A percentile compares a stretch with the other conserved stretches of the same genome.
phyloP scores from a whole-genome alignment of 2,113 vertebrate genomes.

The Pachyramphus minor region DNA sequence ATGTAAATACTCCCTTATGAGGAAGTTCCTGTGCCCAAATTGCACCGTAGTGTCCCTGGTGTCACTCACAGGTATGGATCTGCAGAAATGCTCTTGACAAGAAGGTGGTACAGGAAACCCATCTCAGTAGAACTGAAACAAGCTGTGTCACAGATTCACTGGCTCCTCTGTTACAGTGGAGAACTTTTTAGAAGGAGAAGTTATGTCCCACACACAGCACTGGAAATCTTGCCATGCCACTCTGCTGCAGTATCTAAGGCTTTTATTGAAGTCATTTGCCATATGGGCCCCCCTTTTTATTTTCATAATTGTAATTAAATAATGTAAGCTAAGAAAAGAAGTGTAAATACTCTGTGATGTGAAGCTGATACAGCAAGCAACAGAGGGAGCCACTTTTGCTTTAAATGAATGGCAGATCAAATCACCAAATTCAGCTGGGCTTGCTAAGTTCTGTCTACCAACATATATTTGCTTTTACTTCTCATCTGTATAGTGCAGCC shows the following conservation, averaged over 20 bases:
- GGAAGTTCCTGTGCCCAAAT: not conserved
- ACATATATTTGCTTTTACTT: not conserved
- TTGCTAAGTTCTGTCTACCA: not conserved
- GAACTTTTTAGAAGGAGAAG: not conserved
- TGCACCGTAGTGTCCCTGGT: not conserved
- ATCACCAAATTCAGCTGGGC: not conserved
- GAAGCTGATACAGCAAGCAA: not conserved
- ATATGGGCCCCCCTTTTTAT: not conserved
- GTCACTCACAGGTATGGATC: not conserved
- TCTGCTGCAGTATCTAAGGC: not conserved
- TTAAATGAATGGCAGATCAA: not conserved
- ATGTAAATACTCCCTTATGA: not conserved
- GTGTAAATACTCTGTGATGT: not conserved
- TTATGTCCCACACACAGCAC: not conserved
- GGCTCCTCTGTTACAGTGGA: not conserved
- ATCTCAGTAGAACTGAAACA: not conserved
- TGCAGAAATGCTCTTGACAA: not conserved
- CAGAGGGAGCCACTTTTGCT: not conserved
- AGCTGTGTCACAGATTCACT: not conserved
- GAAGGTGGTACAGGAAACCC: not conserved
- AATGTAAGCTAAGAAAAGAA: not conserved
- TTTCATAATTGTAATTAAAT: not conserved
- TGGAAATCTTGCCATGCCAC: not conserved
- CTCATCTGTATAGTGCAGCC: not conserved
- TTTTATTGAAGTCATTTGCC: not conserved